Base-by-base conservation (phyloP, 2,797 vertebrate genomes). In the Tachyglossus aculeatus region DNA sequence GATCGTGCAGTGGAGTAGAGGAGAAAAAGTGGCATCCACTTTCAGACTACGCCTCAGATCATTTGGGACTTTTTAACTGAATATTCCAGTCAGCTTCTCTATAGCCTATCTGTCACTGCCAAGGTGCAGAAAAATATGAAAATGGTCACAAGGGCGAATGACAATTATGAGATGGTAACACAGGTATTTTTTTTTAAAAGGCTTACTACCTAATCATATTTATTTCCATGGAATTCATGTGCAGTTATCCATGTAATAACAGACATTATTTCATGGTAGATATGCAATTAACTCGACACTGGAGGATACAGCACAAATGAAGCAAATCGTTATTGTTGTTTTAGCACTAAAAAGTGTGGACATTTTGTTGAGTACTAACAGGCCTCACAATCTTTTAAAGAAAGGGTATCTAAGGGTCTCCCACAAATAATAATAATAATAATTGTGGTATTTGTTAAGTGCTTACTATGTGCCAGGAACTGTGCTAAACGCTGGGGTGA, bases 241-340 rank as follows among this genome's bases (percentile, higher is more conserved):
- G 86, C 81, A 84, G 86, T 80, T 89, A 80, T 67, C 74, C 71
- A 77, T 78, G 73, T 65, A 83, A 88, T 76, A 86, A 86, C 52
- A 71, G 7, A 34, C 63, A 79, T 81, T 90, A 88, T 83, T 89
- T 85, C 86, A 80, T 63, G 77, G 82, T 43, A 88, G 78, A 79
- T 80, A 54, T 21, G 51, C 59, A 80, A 80, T 74, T 76, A 82
- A 77, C 38, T 82, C 44, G 67, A 82, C 77, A 83, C 67, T 62
- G 54, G 40, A 78, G 21, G 74, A 62, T 6, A 36, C 37, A 74
- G n/a, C 47, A 71, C 60, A 81, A 87, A 79, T 1, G 0, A 80
- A 87, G 61, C 40, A 88, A 86, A 84, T 78, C 12, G 58, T 34
- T 51, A 68, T 39, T 70, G 45, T 75, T 67, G 60, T 59, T 77